These are phyloP conservation scores for Ctenodactylus gundi DNA, from an alignment of 2,113 vertebrate genomes.

Conservation along the genomic window DNA sequence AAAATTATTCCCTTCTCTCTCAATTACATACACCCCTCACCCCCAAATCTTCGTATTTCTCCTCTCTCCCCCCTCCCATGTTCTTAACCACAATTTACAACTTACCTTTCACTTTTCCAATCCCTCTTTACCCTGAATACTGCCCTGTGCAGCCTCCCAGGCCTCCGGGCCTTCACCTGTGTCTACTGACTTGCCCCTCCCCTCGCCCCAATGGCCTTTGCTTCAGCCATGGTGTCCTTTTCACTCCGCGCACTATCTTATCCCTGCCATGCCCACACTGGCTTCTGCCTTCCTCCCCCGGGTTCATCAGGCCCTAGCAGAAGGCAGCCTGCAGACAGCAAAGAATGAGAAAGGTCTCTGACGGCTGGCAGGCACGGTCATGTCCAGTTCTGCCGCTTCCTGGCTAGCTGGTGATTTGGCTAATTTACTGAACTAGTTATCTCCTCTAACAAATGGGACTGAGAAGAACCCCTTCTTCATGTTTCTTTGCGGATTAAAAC, in stretches of 20 bases:
- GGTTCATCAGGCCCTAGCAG: not conserved
- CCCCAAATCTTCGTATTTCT: not conserved
- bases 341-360: not conserved
- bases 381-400: not conserved
- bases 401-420: not conserved
- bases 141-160: not conserved
- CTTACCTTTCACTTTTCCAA: not conserved
- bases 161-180: not conserved
- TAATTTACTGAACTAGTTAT: not conserved
- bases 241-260: not conserved
- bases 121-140: not conserved
- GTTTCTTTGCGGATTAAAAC: slow-evolving; percentile 44
- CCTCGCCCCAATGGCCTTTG: not conserved
- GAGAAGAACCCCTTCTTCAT: not conserved
- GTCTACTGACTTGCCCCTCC: not conserved
- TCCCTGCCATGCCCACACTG: not conserved
- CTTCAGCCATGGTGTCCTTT: not conserved
- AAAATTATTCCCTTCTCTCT: not conserved
- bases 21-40: not conserved
- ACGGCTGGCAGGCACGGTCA: not conserved
- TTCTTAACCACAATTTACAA: not conserved
- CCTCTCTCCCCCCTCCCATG: not conserved
- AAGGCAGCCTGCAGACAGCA: not conserved
- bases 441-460: slow-evolving; percentile 1
- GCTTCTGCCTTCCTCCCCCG: not conserved